Percentiles rank a stretch among this genome's conserved stretches.
These are phyloP conservation scores for Mirza zaza DNA, from an alignment of 2,113 vertebrate genomes.

Conservation along the genomic window DNA sequence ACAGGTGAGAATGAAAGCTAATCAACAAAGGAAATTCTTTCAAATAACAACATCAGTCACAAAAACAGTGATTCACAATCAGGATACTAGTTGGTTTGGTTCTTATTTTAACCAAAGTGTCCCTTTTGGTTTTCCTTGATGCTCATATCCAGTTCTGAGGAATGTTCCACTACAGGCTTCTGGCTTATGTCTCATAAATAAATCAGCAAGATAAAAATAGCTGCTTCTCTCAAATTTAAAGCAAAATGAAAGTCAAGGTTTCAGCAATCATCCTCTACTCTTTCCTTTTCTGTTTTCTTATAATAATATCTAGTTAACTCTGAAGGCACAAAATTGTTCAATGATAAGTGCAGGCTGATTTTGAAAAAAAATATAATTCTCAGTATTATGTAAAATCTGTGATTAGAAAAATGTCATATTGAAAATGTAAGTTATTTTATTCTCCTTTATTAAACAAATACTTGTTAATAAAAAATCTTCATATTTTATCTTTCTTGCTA, in stretches of 20 bases:
- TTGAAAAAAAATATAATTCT: slow-evolving; percentile 64
- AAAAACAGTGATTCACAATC: slow-evolving; percentile 60
- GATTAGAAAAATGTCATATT: neutral
- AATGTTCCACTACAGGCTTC: slow-evolving; percentile 9
- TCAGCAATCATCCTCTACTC: neutral
- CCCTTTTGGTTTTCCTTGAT: slow-evolving; percentile 40
- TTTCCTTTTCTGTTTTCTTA: slow-evolving; percentile 36
- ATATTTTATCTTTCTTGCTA: neutral
- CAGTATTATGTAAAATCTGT: slow-evolving; percentile 59
- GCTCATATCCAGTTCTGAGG: slow-evolving; percentile 48
- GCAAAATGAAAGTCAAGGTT: slow-evolving; percentile 42
- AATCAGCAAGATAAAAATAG: slow-evolving; percentile 71
- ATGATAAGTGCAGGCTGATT: neutral
- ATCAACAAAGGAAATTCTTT: slow-evolving; percentile 63
- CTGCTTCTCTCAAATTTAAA: slow-evolving; percentile 54
- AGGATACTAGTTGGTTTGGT: neutral
- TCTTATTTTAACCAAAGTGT: slow-evolving; percentile 60
- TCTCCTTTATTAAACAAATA: neutral
- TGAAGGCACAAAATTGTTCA: neutral
- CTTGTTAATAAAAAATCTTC: neutral
- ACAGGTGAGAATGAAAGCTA: slow-evolving; percentile 66
- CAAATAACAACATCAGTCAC: slow-evolving; percentile 47
- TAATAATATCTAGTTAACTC: slow-evolving; percentile 14
- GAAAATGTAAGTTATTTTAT: neutral
- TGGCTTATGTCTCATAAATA: slow-evolving; percentile 69